Evolutionary conservation across 2,888 invertebrate genomes (phyloP).

Genomic region (Macrophya alboannulata): DNA sequence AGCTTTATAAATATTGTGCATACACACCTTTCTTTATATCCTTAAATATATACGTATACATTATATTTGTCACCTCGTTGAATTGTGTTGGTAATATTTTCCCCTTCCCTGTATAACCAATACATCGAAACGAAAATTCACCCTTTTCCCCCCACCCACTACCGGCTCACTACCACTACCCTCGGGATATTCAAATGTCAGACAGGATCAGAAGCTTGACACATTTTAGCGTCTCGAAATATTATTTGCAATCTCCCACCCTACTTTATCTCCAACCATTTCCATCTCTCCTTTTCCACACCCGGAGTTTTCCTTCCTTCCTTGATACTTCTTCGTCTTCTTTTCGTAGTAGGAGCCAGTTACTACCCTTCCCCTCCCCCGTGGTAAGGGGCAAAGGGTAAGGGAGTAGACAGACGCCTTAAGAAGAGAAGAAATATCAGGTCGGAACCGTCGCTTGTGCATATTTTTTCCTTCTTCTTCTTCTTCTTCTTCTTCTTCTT

Average conservation of each 20-base stretch:
- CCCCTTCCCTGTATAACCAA: conserved; percentile 30
- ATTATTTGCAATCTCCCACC: conserved; percentile 75
- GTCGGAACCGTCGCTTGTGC: conserved; percentile 41
- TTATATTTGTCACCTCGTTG: background rate
- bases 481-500: no score
- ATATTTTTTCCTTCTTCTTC: conserved; percentile 24
- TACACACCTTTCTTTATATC: background rate
- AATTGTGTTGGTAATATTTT: conserved; percentile 32
- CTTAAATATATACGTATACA: background rate
- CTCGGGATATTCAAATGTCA: conserved; percentile 78
- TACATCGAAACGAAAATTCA: conserved; percentile 45
- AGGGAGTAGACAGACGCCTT: background rate
- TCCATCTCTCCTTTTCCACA: conserved; percentile 29
- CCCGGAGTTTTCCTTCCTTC: background rate
- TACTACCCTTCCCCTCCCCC: background rate
- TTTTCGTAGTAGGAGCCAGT: background rate
- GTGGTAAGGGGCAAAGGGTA: background rate
- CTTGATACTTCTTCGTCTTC: background rate
- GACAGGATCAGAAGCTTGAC: conserved; percentile 78
- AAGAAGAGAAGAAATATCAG: conserved; percentile 38
- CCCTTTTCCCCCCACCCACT: conserved; percentile 24
- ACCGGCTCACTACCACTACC: conserved; percentile 54
- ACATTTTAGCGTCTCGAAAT: conserved; percentile 79
- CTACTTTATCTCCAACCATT: conserved; percentile 60
- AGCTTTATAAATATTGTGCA: conserved; percentile 74